Percentiles rank a stretch among this genome's conserved stretches.
These are phyloP conservation scores for Plebejus argus DNA, from an alignment of 2,888 invertebrate species.

Conservation along the genomic window DNA sequence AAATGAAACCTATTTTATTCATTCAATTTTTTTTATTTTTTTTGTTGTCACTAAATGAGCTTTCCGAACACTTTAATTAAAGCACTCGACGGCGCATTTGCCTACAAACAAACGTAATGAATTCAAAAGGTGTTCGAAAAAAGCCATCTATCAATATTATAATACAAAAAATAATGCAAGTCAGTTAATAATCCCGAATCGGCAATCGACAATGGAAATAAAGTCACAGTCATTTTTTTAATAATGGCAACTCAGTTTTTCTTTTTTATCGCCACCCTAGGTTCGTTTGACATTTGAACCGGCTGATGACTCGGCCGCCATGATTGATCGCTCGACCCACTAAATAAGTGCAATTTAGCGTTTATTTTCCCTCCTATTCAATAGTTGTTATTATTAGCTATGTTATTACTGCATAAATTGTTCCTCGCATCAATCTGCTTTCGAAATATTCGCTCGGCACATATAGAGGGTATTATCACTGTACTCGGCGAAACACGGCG, in stretches of 20 bases:
- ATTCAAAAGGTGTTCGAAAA: constrained; percentile 71
- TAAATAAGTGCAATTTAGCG: constrained; percentile 80
- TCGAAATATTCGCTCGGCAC: constrained; percentile 32
- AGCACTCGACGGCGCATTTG: constrained; percentile 36
- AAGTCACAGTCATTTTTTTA: constrained; percentile 81
- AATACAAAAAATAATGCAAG: constrained; percentile 81
- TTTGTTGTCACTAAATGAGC: neutral
- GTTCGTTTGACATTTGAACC: constrained; percentile 80
- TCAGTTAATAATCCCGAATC: constrained; percentile 81
- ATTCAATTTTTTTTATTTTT: neutral
- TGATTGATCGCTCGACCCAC: constrained; percentile 77
- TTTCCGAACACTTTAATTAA: neutral
- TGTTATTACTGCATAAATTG: constrained; percentile 39
- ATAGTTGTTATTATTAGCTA: constrained; percentile 64
- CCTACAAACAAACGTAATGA: constrained; percentile 58
- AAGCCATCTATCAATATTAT: constrained; percentile 80
- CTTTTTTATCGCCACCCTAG: constrained; percentile 79
- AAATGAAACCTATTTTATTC: too few relatives aligned
- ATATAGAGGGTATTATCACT: constrained; percentile 28
- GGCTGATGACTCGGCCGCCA: constrained; percentile 76
- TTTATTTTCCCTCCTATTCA: constrained; percentile 71
- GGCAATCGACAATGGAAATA: constrained; percentile 80
- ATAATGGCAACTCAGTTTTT: constrained; percentile 75
- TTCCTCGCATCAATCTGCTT: constrained; percentile 42
- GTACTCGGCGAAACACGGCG: too few relatives aligned